Evolutionary conservation across 2,888 invertebrate species (phyloP).

Genomic region (Meganola albula): DNA sequence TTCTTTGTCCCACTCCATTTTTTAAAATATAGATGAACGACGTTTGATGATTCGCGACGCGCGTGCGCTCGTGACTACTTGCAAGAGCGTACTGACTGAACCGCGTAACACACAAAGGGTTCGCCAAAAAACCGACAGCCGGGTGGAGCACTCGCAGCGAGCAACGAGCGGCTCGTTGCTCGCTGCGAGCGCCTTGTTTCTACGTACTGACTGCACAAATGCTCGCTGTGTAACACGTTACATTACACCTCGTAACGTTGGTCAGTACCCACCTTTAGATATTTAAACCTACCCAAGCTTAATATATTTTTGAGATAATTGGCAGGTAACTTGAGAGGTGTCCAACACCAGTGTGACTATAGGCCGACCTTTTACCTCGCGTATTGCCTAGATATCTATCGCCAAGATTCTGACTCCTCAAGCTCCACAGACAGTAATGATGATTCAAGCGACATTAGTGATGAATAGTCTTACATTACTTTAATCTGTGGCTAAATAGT

Average conservation of each 20-base stretch:
- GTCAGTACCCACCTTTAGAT: slow-evolving; percentile 12
- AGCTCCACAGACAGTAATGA: no score
- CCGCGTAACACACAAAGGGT: slow-evolving; percentile 24
- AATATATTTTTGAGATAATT: no score
- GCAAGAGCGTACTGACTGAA: slow-evolving; percentile 19
- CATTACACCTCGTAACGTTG: slow-evolving; percentile 15
- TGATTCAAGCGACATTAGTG: no score
- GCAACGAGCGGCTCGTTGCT: slow-evolving; percentile 19
- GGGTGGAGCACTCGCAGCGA: slow-evolving; percentile 20
- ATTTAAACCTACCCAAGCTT: no score
- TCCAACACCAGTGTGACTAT: no score
- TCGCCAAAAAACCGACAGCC: slow-evolving; percentile 23
- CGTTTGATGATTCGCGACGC: slow-evolving; percentile 15
- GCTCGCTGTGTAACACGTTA: slow-evolving; percentile 15
- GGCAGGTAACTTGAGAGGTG: no score
- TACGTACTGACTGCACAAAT: slow-evolving; percentile 17
- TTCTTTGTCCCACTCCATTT: slow-evolving; percentile 25
- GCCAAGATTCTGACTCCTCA: no score
- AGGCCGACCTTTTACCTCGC: no score
- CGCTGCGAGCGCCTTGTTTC: slow-evolving; percentile 12
- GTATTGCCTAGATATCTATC: no score
- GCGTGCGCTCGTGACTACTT: slow-evolving; percentile 17
- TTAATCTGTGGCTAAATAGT: no score
- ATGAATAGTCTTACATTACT: no score
- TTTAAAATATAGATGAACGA: slow-evolving; percentile 14